Conservation (phyloP, 2,113 vertebrate genomes). For the Trachemys scripta region DNA sequence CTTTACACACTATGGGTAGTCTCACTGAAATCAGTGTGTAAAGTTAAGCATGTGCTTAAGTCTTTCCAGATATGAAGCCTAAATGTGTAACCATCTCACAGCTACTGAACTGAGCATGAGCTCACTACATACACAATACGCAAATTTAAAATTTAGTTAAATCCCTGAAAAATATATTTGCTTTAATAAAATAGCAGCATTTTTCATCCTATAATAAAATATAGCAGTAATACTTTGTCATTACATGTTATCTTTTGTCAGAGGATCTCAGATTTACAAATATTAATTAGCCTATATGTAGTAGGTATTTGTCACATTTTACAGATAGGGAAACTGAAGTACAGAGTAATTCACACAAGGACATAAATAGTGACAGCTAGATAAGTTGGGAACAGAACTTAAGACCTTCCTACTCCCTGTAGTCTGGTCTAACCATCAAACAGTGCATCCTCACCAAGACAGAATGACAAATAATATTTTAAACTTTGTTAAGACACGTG, state of each 20-base stretch:
- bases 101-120: neutral
- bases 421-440: neutral
- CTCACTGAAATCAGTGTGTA: neutral
- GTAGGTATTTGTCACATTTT: neutral
- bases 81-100: neutral
- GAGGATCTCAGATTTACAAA: neutral
- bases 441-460: neutral
- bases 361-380: neutral
- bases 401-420: neutral
- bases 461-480: neutral
- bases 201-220: neutral
- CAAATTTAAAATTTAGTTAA: neutral
- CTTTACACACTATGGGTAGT: neutral
- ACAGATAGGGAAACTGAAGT: neutral
- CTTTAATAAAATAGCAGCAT: neutral
- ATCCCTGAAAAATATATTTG: neutral
- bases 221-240: fast-evolving
- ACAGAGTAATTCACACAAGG: neutral
- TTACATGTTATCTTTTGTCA: fast-evolving
- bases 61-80: neutral
- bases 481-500: neutral
- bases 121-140: neutral
- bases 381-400: neutral
- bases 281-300: neutral
- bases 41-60: neutral